Conservation (phyloP, 1,140 invertebrate species). For the Acromyrmex echinatior region DNA sequence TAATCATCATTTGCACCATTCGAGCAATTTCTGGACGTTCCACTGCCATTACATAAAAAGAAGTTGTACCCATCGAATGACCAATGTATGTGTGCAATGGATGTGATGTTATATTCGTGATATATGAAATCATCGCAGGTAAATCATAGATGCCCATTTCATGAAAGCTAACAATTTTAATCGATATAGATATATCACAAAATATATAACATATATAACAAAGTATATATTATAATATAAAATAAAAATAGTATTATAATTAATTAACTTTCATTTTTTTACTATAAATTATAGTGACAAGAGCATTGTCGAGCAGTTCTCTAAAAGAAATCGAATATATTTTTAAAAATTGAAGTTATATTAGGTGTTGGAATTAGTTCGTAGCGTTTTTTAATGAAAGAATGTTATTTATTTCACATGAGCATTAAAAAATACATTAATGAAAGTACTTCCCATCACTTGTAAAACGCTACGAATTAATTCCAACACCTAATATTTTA, state of each 20-base stretch:
- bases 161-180: slow-evolving; percentile 72
- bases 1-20: slow-evolving; percentile 88
- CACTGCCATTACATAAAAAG: slow-evolving; percentile 89
- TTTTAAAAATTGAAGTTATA: too few species aligned
- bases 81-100: slow-evolving; percentile 86
- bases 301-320: too few species aligned
- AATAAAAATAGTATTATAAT: not conserved
- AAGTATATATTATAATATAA: not conserved
- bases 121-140: slow-evolving; percentile 88
- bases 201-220: not conserved
- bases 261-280: not conserved
- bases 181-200: not conserved
- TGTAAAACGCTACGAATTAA: too few species aligned
- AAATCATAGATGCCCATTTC: slow-evolving; percentile 89
- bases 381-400: too few species aligned
- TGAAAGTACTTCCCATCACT: too few species aligned
- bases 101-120: slow-evolving; percentile 67
- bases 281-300: not conserved
- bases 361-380: too few species aligned
- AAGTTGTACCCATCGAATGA: slow-evolving; percentile 89
- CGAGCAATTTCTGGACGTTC: slow-evolving; percentile 86
- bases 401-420: too few species aligned
- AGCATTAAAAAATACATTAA: too few species aligned
- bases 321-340: too few species aligned
- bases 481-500: too few species aligned